A percentile compares a stretch with the other conserved stretches of the same genome.
These are phyloP conservation scores for Thumatha senex DNA, from an alignment of 2,888 invertebrate species.

Conservation along the genomic window DNA sequence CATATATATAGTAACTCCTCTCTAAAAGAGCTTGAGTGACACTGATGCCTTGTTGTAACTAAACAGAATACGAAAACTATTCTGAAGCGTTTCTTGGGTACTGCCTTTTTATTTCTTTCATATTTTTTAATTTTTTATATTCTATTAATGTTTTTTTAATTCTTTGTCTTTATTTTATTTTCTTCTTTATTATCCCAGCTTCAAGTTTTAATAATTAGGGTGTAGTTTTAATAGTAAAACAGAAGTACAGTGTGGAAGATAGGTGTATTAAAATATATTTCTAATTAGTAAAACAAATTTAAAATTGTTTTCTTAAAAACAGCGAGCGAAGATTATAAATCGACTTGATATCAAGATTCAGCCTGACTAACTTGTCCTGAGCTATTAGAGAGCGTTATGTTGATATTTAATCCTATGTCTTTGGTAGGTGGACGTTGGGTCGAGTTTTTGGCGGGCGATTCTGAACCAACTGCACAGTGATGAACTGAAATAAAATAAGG, in stretches of 20 bases:
- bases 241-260: not conserved
- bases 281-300: not conserved
- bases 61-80: no score
- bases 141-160: no score
- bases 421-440: slow-evolving; percentile 41
- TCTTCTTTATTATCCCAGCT: no score
- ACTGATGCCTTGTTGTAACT: no score
- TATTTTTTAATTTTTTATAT: no score
- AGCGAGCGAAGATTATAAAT: slow-evolving; percentile 2
- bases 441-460: not conserved
- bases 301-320: slow-evolving; percentile 6
- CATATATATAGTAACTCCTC: no score
- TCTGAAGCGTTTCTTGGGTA: no score
- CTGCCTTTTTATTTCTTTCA: no score
- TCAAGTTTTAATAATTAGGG: not conserved
- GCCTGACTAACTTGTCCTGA: slow-evolving; percentile 16
- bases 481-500: slow-evolving; percentile 46
- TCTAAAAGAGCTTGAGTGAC: no score
- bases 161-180: no score
- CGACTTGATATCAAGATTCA: not conserved
- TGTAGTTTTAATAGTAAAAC: not conserved
- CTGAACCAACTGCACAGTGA: slow-evolving; percentile 22
- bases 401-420: slow-evolving; percentile 66
- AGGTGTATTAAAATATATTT: slow-evolving; percentile 2
- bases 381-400: slow-evolving; percentile 54